Conservation (phyloP, 2,113 vertebrate genomes). For the Noctilio leporinus region DNA sequence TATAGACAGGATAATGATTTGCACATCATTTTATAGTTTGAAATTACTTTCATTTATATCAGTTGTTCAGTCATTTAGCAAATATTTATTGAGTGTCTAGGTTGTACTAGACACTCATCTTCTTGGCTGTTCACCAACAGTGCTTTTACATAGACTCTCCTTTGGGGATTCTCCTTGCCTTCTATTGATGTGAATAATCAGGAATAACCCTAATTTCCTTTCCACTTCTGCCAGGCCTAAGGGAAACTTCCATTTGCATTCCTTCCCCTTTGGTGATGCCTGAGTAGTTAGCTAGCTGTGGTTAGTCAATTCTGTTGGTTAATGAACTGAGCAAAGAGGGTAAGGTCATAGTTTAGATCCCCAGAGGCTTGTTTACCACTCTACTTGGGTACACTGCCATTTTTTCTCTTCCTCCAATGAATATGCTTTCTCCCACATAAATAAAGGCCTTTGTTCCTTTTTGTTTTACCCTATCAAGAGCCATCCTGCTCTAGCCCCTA, state of each 20-base stretch:
- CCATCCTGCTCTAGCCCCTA: neutral
- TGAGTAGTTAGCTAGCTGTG: conserved; percentile 20
- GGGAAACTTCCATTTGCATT: conserved; percentile 54
- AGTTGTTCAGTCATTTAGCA: neutral
- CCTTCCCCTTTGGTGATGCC: conserved; percentile 14
- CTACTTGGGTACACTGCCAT: neutral
- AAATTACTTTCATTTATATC: neutral
- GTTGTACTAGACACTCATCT: neutral
- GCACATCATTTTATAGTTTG: neutral
- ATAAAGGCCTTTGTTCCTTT: neutral
- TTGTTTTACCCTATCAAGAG: neutral
- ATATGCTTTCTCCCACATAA: neutral
- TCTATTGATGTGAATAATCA: conserved; percentile 37
- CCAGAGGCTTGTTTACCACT: neutral
- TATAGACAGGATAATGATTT: neutral
- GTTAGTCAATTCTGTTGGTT: conserved; percentile 31
- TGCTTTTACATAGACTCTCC: neutral
- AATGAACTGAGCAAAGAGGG: conserved; percentile 51
- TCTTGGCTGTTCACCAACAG: neutral
- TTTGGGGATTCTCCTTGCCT: neutral
- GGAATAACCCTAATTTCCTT: conserved; percentile 37
- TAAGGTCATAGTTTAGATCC: conserved; percentile 36
- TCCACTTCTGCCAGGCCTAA: conserved; percentile 19
- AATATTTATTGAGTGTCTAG: neutral
- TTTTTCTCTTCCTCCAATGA: neutral